These are phyloP conservation scores for Aythya fuligula DNA, from an alignment of 2,797 vertebrate species.

Conservation along the genomic window DNA sequence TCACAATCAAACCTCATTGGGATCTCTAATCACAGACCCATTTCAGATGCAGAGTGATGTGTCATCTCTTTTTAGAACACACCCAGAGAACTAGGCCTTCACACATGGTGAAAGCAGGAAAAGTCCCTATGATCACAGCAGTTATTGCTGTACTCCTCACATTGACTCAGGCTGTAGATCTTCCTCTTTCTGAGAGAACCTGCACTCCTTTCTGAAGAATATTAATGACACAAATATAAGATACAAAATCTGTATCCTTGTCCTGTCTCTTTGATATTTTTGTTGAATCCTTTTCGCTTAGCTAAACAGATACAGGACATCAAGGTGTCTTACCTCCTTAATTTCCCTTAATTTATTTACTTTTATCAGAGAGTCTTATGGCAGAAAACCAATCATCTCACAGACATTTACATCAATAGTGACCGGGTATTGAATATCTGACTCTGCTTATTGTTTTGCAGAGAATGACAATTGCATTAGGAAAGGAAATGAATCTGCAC, in stretches of 20 bases:
- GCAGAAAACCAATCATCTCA: neutral
- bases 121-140: accelerated
- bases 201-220: neutral
- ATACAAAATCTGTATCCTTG: neutral
- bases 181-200: neutral
- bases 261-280: neutral
- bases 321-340: neutral
- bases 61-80: neutral
- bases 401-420: neutral
- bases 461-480: neutral
- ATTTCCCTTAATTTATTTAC: neutral
- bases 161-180: neutral
- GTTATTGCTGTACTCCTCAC: neutral
- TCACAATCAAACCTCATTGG: neutral
- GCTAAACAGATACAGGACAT: neutral
- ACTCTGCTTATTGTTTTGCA: neutral
- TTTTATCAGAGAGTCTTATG: neutral
- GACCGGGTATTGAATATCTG: neutral
- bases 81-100: neutral
- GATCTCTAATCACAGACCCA: neutral
- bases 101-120: neutral
- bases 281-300: neutral
- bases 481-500: neutral
- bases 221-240: neutral
- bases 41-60: neutral